Conservation (phyloP, 2,113 vertebrate genomes). For the Paedocypris sp. region DNA sequence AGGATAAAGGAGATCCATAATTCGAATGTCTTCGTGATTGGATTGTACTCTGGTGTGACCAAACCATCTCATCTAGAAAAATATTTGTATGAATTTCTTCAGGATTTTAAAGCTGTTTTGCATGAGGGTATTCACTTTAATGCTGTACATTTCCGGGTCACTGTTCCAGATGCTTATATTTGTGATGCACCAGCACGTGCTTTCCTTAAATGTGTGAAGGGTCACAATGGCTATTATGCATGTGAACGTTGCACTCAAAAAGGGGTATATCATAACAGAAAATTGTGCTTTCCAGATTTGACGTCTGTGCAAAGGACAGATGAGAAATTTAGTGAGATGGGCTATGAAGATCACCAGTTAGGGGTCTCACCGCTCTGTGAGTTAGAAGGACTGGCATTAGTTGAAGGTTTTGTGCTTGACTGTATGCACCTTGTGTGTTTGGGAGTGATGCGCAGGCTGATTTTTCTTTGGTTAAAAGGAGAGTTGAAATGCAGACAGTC, state of each 20-base stretch:
- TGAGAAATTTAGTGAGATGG: background rate
- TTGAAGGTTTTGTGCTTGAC: constrained; percentile 6
- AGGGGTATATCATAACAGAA: background rate
- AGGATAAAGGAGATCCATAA: constrained; percentile 2
- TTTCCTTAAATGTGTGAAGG: constrained; percentile 24
- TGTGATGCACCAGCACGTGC: constrained; percentile 13
- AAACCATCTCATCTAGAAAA: background rate
- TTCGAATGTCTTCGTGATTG: background rate
- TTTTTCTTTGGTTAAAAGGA: constrained; percentile 4
- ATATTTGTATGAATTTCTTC: constrained; percentile 11
- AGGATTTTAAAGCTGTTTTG: background rate
- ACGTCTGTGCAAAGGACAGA: constrained; percentile 2
- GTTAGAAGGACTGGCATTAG: background rate
- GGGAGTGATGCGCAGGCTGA: background rate
- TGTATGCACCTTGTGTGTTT: constrained; percentile 19
- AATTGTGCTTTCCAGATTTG: background rate
- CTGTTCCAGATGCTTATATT: background rate
- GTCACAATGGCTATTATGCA: constrained; percentile 2
- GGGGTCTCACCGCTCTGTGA: background rate
- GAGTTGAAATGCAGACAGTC: background rate
- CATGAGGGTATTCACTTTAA: background rate
- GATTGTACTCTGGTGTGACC: background rate
- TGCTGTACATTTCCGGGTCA: background rate
- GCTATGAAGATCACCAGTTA: constrained; percentile 10
- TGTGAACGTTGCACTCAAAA: constrained; percentile 11